phyloP scores from a whole-genome alignment of 2,888 invertebrate species.

The Amphimallon solstitiale region DNA sequence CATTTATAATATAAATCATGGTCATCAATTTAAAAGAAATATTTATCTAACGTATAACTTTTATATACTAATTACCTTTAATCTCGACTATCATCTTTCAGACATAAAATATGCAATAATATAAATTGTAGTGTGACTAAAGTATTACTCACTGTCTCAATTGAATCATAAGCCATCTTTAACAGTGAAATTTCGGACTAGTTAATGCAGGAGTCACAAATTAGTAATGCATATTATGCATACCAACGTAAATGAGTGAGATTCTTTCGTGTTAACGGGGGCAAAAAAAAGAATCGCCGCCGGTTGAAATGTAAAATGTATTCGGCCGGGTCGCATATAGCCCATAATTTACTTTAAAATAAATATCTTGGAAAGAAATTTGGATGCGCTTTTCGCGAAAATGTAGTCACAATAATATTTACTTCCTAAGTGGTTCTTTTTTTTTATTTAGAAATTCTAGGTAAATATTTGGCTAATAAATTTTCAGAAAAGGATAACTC shows the following conservation, averaged over 20 bases:
- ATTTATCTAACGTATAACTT: no score
- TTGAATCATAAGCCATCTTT: constrained; percentile 22
- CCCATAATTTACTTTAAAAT: constrained; percentile 6
- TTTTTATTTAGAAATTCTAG: constrained; percentile 9
- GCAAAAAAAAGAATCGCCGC: no score
- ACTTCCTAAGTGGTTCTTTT: constrained; percentile 1
- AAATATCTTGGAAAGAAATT: constrained; percentile 10
- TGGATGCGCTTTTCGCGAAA: constrained; percentile 12
- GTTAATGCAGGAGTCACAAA: constrained; percentile 12
- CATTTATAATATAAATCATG: no score
- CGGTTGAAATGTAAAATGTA: no score
- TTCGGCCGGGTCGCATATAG: background rate
- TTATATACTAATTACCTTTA: constrained; percentile 3
- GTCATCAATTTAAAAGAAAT: no score
- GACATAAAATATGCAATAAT: constrained; percentile 23
- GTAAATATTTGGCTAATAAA: constrained; percentile 27
- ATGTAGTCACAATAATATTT: constrained; percentile 18
- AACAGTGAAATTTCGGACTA: constrained; percentile 19
- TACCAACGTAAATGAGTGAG: constrained; percentile 7
- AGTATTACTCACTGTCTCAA: constrained; percentile 23
- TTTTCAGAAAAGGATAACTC: constrained; percentile 10
- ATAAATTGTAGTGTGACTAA: constrained; percentile 27
- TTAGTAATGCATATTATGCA: constrained; percentile 1
- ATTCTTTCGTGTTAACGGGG: background rate
- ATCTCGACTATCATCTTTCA: constrained; percentile 21